These are phyloP conservation scores for Copidosoma aretas DNA, from an alignment of 2,888 invertebrate genomes.

Conservation along the genomic window DNA sequence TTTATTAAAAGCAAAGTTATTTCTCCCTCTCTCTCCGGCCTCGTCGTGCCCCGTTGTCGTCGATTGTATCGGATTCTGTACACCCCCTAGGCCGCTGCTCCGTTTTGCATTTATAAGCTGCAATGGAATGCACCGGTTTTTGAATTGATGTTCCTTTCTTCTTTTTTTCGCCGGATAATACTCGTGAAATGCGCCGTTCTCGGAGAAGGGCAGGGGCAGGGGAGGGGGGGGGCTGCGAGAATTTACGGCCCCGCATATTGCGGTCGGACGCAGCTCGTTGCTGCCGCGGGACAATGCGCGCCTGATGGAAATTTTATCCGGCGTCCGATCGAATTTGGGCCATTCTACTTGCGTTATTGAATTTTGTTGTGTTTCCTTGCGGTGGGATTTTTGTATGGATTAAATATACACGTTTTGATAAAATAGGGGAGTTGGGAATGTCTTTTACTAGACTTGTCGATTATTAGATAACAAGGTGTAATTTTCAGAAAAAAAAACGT, in stretches of 20 bases:
- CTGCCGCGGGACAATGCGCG: no score
- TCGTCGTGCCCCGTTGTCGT: background rate
- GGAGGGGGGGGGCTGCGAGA: background rate
- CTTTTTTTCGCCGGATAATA: background rate
- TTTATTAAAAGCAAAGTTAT: constrained; percentile 34
- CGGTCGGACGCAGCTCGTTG: background rate
- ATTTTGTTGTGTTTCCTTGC: no score
- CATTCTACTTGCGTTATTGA: no score
- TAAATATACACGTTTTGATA: no score
- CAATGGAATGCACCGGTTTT: background rate
- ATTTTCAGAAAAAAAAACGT: no score
- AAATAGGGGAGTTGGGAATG: no score
- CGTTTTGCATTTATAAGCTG: background rate
- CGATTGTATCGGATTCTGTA: background rate
- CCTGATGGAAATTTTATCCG: no score
- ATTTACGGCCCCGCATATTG: background rate
- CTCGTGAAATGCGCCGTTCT: background rate
- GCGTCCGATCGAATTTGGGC: no score
- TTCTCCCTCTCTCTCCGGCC: background rate
- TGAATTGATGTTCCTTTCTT: background rate
- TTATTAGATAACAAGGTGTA: no score
- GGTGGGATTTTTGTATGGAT: no score
- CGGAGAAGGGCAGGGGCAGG: background rate
- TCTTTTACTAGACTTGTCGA: no score
- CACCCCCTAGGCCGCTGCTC: background rate